Percentiles rank a stretch among this genome's conserved stretches.
Conservation (phyloP, 30 jellyfish, hydroid and myxozoan genomes). For the Phacellophora camtschatica region DNA sequence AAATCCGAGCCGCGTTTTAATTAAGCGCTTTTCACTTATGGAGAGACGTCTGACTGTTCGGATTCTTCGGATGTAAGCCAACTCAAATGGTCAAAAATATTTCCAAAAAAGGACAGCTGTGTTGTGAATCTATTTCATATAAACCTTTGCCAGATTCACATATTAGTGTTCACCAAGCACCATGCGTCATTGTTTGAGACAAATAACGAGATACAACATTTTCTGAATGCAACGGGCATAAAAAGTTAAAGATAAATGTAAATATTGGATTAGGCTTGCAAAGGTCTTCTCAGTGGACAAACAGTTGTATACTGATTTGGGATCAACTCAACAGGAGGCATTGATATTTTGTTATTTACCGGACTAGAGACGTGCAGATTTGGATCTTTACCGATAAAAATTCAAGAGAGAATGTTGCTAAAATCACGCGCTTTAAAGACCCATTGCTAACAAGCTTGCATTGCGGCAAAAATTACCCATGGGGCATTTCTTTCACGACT, state of each 20-base stretch:
- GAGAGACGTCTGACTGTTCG: neutral
- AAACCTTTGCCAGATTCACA: too few species aligned
- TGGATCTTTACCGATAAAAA: too few species aligned
- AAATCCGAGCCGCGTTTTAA: too few species aligned
- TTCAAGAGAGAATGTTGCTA: too few species aligned
- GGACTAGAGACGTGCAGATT: neutral
- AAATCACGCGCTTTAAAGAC: neutral
- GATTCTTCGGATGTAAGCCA: neutral
- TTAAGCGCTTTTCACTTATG: too few species aligned
- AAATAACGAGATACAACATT: constrained; percentile 8
- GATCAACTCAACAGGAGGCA: constrained; percentile 14
- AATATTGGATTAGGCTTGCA: constrained; percentile 61
- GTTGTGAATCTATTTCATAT: too few species aligned
- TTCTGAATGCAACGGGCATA: constrained; percentile 39
- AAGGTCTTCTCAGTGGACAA: constrained; percentile 26
- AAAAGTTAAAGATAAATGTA: constrained; percentile 39
- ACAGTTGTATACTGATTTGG: constrained; percentile 21
- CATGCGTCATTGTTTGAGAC: neutral
- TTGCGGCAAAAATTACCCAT: neutral
- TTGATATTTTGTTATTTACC: neutral
- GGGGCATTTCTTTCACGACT: neutral
- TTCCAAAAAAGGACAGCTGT: neutral
- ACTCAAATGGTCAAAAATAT: neutral
- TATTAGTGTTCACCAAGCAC: too few species aligned
- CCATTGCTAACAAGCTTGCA: neutral